Base-by-base conservation (phyloP, 1,140 invertebrate species). In the Cecropterus lyciades region DNA sequence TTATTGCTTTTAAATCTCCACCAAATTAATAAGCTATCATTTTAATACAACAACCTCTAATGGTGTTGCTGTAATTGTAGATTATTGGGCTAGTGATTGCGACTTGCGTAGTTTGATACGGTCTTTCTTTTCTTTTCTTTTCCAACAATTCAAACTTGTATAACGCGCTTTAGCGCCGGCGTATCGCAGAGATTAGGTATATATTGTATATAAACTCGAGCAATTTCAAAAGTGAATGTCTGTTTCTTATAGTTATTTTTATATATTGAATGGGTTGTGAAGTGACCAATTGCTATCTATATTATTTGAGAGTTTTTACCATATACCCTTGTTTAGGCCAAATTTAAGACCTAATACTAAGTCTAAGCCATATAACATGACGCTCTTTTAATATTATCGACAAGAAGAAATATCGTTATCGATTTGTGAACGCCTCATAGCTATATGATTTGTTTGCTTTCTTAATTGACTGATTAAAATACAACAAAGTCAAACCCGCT, bases 1-100 rank as follows among this genome's bases (percentile, higher is more conserved):
- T 56, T 59, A 68, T 72, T 68, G 57, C 43, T 16, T 45, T 65
- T 49, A 56, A 51, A 69, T 55, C 48, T 48, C 65, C 27, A 65
- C 53, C 59, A 72, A 68, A 72, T 72, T 68, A 72, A 62, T 70
- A 60, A 57, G 46, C 42, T 49, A 68, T 68, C 53, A 72, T 55
- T 60, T 55, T 59, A 67, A 67, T 59, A 52, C 52, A 70, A 70
- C 59, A 45, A 65, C 55, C 62, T 52, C 42, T 68, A 65, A 65
- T 60, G 45, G 57, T 65, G 67, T 68, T 72, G 45, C 65, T 40
- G 17, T 59, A 60, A 60, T 60, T 45, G 55, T 30, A 7, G 20
- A 30, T 6, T 30, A 46, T 59, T 59, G 43, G 11, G 16, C 14
- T 42, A 42, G 16, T 17, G 40, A 24, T 55, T 42, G 40, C 13